These are phyloP conservation scores for Corynorhinus townsendii DNA, from an alignment of 2,113 vertebrate species.

Conservation along the genomic window DNA sequence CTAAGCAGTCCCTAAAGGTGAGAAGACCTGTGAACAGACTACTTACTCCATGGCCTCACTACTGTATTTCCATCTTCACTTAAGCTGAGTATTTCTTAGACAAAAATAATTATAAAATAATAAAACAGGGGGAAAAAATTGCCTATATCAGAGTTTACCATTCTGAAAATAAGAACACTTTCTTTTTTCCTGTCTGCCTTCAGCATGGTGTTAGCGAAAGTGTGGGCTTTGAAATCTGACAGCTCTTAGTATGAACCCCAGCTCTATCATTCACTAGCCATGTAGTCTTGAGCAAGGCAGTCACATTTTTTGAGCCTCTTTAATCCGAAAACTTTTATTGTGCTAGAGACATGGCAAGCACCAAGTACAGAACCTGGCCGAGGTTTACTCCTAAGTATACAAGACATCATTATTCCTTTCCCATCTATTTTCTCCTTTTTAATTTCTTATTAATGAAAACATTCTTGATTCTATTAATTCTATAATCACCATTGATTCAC, in stretches of 20 bases:
- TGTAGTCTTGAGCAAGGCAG: neutral
- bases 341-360: neutral
- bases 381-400: neutral
- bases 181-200: neutral
- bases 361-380: neutral
- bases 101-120: constrained; percentile 5
- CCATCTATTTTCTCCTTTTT: neutral
- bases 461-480: neutral
- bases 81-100: neutral
- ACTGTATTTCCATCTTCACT: neutral
- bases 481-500: neutral
- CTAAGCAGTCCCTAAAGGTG: neutral
- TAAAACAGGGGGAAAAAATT: neutral
- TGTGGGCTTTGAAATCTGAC: neutral
- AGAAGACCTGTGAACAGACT: neutral
- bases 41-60: neutral
- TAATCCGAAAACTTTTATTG: neutral
- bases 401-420: neutral
- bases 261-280: neutral
- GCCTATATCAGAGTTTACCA: neutral
- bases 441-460: neutral
- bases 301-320: neutral
- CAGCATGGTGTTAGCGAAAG: neutral
- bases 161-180: constrained; percentile 2
- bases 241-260: neutral